Base-by-base conservation (phyloP, 2,797 vertebrate genomes). In the Babyrousa celebensis region DNA sequence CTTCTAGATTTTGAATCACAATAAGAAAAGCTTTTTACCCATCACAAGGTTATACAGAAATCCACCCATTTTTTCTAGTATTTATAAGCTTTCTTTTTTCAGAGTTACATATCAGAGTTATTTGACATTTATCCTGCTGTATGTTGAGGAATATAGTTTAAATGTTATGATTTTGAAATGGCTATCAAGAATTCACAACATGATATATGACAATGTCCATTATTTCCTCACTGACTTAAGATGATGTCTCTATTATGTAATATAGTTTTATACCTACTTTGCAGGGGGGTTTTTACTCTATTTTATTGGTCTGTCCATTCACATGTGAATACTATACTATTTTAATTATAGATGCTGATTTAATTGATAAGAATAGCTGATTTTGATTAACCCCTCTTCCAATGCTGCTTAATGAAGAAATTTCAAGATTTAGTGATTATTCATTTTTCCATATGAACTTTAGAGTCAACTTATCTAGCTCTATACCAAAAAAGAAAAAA, bases 371-470 rank as follows among this genome's bases (percentile, higher is more conserved):
- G n/a, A 67, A 32, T 78, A 21, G 4, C 16, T n/a, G 0, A 23
- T 43, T 90, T 78, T 78, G 18, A 67, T 60, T 40, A 89, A 43
- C 10, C 12, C 12, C 15, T 85, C n/a, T 82, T 75, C 43, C 79
- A 70, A 29, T 23, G 27, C 12, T 70, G 14, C 40, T 54, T 78
- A 92, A 63, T 75, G 62, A 77, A 60, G 32, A 17, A 91, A 92
- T 84, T 78, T 88, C 36, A 36, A 58, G 36, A 85, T n/a, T 86
- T 82, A 40, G 12, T 82, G 60, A 89, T 71, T 29, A 79, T 16
- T 80, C 27, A 9, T 63, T 85, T 62, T 84, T 86, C 67, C 58
- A 67, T 52, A 89, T 16, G 3, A 92, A 72, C 9, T 89, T 92
- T 29, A 65, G 25, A 85, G 83, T 60, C 62, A 70, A 77, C 16